phyloP scores from a whole-genome alignment of 2,797 vertebrate species.

The Enteromius paludinosus region DNA sequence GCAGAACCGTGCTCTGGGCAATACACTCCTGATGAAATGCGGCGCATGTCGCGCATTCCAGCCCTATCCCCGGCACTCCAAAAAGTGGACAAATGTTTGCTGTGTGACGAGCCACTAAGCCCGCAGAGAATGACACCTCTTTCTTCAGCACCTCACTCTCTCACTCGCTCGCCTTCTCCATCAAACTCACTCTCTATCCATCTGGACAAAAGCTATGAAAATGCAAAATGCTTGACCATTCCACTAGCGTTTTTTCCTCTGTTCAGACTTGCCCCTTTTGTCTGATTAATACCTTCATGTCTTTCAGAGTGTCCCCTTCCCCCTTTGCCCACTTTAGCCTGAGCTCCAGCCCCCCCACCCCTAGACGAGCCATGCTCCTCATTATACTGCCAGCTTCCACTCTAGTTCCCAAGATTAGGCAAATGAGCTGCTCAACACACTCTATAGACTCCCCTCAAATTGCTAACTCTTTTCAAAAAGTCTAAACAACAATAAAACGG shows the following conservation, averaged over 20 bases:
- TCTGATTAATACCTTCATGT: conserved; percentile 83
- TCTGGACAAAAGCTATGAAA: conserved; percentile 74
- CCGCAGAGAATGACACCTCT: conserved; percentile 63
- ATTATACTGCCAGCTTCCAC: conserved; percentile 84
- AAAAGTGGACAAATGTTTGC: conserved; percentile 63
- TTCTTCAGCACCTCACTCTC: conserved; percentile 25
- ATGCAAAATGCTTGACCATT: conserved; percentile 79
- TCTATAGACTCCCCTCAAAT: conserved; percentile 72
- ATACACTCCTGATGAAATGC: conserved; percentile 53
- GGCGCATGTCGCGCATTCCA: conserved; percentile 52
- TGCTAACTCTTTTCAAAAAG: conserved; percentile 69
- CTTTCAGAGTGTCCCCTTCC: conserved; percentile 71
- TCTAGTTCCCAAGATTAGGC: conserved; percentile 88
- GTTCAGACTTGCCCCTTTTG: conserved; percentile 81
- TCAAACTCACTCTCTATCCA: conserved; percentile 59
- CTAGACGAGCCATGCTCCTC: conserved; percentile 77
- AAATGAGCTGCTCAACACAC: conserved; percentile 80
- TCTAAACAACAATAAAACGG: conserved; percentile 59
- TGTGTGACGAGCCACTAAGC: conserved; percentile 59
- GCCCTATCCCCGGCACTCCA: conserved; percentile 48
- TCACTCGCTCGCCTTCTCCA: conserved; percentile 22
- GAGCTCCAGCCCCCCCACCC: conserved; percentile 60
- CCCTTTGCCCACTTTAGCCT: conserved; percentile 57
- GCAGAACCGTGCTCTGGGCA: conserved; percentile 54
- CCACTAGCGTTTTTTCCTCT: conserved; percentile 72